These are phyloP conservation scores for Taphrorychus bicolor DNA, from an alignment of 2,888 invertebrate genomes.

Conservation along the genomic window DNA sequence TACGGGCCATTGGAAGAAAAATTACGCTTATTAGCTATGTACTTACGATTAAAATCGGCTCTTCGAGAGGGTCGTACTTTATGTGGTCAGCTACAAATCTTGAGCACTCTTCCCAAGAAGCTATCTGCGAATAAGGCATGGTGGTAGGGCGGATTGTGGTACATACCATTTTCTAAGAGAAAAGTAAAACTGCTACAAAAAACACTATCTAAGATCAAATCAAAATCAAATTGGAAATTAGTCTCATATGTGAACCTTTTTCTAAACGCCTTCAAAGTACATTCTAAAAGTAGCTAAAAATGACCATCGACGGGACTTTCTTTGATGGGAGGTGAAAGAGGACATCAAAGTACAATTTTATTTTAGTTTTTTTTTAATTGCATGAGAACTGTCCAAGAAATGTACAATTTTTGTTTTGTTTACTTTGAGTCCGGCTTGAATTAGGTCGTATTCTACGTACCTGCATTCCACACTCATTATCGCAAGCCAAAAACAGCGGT, in stretches of 20 bases:
- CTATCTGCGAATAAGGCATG: constrained; percentile 73
- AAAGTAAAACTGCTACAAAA: too few relatives aligned
- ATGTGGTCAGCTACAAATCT: constrained; percentile 81
- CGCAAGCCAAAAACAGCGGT: constrained; percentile 70
- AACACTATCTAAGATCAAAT: too few relatives aligned
- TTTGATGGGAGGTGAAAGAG: background rate
- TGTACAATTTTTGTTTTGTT: too few relatives aligned
- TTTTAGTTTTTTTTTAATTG: too few relatives aligned
- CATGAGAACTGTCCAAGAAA: too few relatives aligned
- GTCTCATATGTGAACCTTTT: too few relatives aligned
- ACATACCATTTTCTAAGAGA: constrained; percentile 83
- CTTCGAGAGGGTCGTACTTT: constrained; percentile 73
- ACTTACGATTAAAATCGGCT: constrained; percentile 75
- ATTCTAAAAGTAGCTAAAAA: background rate
- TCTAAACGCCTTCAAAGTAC: too few relatives aligned
- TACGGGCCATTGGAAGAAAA: background rate
- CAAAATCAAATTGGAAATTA: too few relatives aligned
- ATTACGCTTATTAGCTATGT: background rate
- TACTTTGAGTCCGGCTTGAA: too few relatives aligned
- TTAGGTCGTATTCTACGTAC: too few relatives aligned
- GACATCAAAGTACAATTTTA: too few relatives aligned
- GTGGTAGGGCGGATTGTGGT: constrained; percentile 82
- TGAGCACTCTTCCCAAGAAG: constrained; percentile 75
- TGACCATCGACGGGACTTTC: background rate
- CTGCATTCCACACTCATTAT: constrained; percentile 81